Conservation (phyloP, 64 coral and sea anemone genomes). For the Orbicella faveolata region DNA sequence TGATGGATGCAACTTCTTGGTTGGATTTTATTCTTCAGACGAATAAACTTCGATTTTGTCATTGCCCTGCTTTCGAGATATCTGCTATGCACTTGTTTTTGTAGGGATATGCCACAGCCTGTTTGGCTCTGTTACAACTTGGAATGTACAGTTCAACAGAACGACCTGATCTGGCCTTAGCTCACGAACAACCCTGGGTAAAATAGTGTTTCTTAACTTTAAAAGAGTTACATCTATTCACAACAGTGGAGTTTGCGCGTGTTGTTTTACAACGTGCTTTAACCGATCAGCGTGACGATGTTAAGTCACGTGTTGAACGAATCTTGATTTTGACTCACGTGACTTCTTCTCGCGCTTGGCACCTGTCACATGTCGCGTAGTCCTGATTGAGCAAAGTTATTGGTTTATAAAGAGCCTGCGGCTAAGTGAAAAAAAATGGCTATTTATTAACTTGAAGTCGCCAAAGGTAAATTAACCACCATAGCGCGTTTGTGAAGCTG, state of each 20-base stretch:
- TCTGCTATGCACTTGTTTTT: not conserved
- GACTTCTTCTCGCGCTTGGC: no score
- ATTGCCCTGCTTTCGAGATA: not conserved
- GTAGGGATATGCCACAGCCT: conserved; percentile 70
- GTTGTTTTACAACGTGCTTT: no score
- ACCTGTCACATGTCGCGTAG: not conserved
- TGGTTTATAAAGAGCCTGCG: no score
- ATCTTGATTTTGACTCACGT: not conserved
- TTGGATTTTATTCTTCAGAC: not conserved
- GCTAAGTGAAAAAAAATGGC: no score
- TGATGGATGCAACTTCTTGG: not conserved
- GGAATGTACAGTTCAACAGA: conserved; percentile 66
- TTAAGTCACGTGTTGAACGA: no score
- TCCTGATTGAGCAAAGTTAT: no score
- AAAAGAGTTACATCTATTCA: no score
- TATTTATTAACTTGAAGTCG: no score
- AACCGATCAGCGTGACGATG: not conserved
- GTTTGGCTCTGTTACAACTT: conserved; percentile 59
- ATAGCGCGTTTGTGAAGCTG: no score
- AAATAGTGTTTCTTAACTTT: not conserved
- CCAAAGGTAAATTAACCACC: no score
- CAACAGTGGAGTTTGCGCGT: no score
- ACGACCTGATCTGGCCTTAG: conserved; percentile 62
- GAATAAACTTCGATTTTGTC: not conserved
- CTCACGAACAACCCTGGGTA: conserved; percentile 80